Percentiles rank a stretch among this genome's conserved stretches.
Evolutionary conservation across 2,797 vertebrate species (phyloP).

Genomic region (Orestias chungarensis): DNA sequence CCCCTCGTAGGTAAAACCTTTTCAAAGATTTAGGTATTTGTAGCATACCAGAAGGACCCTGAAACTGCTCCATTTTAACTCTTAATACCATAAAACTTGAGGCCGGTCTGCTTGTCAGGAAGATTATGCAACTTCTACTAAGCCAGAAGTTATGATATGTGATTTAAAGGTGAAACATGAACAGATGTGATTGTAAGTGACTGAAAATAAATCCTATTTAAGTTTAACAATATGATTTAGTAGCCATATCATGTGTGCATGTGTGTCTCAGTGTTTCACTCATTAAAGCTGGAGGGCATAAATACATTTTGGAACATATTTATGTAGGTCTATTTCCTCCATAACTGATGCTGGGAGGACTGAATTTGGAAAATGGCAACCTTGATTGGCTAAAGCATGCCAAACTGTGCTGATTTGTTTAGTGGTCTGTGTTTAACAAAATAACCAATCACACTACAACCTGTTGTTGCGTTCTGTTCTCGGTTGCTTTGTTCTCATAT

Average conservation of each 20-base stretch:
- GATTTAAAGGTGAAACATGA: conserved; percentile 1
- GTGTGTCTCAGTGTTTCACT: background rate
- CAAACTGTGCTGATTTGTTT: conserved; percentile 32
- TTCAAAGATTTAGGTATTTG: too few species aligned
- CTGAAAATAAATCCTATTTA: background rate
- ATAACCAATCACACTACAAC: conserved; percentile 27
- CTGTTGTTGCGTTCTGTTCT: conserved; percentile 18
- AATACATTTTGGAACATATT: background rate
- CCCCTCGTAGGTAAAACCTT: too few species aligned
- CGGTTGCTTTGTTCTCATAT: conserved; percentile 43
- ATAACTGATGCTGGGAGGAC: background rate
- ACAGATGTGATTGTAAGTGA: background rate
- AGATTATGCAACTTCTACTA: conserved; percentile 3
- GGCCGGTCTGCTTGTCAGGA: background rate
- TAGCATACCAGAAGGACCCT: background rate
- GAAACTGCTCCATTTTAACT: background rate
- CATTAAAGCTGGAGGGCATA: background rate
- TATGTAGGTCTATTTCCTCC: background rate
- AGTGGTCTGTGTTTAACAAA: conserved; percentile 34
- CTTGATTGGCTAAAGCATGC: background rate
- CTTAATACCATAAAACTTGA: background rate
- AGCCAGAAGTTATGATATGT: conserved; percentile 6
- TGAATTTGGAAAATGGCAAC: background rate
- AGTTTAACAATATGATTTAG: background rate
- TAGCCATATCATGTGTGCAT: conserved; percentile 4